Percentiles rank a stretch among this genome's conserved stretches.
phyloP scores from a whole-genome alignment of 2,797 vertebrate genomes.

The Eulemur rubriventer region DNA sequence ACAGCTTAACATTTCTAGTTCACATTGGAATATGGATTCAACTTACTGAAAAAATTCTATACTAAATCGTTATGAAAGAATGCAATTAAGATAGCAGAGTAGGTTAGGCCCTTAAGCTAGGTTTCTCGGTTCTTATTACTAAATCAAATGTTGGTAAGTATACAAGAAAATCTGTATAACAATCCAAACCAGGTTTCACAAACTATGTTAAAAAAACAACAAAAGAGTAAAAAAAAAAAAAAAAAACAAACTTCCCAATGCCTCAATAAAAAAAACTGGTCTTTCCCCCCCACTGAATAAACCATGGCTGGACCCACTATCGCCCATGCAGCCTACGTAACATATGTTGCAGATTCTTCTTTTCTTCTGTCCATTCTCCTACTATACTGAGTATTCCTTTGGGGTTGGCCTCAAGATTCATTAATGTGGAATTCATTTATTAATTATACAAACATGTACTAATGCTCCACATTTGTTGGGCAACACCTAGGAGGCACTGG shows the following conservation, averaged over 20 bases:
- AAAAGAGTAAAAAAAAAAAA: neutral
- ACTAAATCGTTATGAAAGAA: slow-evolving; percentile 57
- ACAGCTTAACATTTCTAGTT: slow-evolving; percentile 62
- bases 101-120: neutral
- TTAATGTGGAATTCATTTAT: neutral
- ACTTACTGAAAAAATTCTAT: slow-evolving; percentile 54
- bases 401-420: neutral
- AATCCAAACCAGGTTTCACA: slow-evolving; percentile 29
- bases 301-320: neutral
- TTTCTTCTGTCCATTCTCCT: neutral
- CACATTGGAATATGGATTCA: slow-evolving; percentile 50
- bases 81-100: slow-evolving; percentile 38
- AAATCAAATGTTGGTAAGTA: slow-evolving; percentile 11
- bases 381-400: neutral
- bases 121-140: slow-evolving; percentile 9
- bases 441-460: neutral
- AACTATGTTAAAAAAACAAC: neutral
- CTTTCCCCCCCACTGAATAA: neutral
- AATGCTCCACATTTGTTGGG: neutral
- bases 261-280: neutral
- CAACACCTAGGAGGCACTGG: neutral
- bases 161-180: neutral
- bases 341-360: neutral
- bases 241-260: neutral
- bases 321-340: neutral